Base-by-base conservation (phyloP, 2,888 invertebrate species). In the Ophraella communa region DNA sequence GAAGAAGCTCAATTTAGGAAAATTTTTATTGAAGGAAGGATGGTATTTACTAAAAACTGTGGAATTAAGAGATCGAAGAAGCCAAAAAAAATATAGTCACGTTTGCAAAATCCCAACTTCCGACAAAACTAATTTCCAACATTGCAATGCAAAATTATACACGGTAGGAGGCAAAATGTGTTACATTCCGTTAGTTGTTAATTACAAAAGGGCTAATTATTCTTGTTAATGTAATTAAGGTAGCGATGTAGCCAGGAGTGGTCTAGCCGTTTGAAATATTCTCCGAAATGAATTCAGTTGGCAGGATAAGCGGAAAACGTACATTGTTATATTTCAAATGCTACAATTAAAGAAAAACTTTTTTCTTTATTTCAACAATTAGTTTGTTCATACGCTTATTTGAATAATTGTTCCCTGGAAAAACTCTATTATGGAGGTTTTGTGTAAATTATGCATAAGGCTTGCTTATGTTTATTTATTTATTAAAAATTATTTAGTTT, bases 191-290 rank as follows among this genome's bases (percentile, higher is more conserved):
- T 52, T 60, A 49, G 51, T 56, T 60, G 64, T 60, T 64, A 64
- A 64, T 64, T 60, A 55, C 59, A 39, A 64, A 62, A 55, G 64
- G 60, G 59, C 62, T 63, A 67, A 67, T 69, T 67, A 67, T 63
- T 69, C 69, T 67, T 67, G 67, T 63, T 69, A 65, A 65, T 69
- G 69, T 62, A 67, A 69, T 69, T 69, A 65, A 65, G 59, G 60
- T 60, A 47, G 64, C 51, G 17, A 51, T 24, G 59, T 49, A 44
- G 3, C 14, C 55, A 55, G 45, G 18, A 24, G 4, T 17, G 55
- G 49, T 51, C 17, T 51, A 14, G 49, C 27, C 23, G 14, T 47
- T 23, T 23, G 23, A 47, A 23, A 21, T 47, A 23, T 47, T 17
- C 11, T 4, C 4, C 21, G 14, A 47, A 47, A 47, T 47, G 23